These are phyloP conservation scores for Baryphthengus martii DNA, from an alignment of 2,113 vertebrate species.

Conservation along the genomic window DNA sequence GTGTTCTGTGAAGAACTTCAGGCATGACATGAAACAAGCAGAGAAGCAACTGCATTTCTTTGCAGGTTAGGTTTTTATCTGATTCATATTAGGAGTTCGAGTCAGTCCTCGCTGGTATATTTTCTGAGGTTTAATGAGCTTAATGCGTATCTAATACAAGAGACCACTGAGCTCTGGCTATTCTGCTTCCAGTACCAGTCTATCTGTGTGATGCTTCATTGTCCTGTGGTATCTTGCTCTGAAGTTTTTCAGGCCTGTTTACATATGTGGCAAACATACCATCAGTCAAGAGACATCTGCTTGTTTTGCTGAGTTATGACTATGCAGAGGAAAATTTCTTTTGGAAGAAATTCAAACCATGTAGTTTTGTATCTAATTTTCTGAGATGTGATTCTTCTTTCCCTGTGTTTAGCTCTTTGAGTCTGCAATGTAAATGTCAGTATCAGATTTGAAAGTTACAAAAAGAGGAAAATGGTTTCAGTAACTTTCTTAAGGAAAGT, in stretches of 20 bases:
- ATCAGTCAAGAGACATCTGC: background rate
- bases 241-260: background rate
- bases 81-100: background rate
- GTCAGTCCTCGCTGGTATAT: background rate
- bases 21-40: accelerated
- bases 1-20: background rate
- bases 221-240: background rate
- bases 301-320: background rate
- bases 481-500: background rate
- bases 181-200: background rate
- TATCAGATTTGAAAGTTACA: background rate
- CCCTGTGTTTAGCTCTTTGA: background rate
- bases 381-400: background rate
- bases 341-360: background rate
- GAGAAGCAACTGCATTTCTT: background rate
- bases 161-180: background rate
- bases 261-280: background rate
- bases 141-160: background rate
- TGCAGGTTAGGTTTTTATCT: background rate
- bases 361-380: background rate
- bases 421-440: background rate
- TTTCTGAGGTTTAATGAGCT: background rate
- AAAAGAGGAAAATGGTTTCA: background rate
- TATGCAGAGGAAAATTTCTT: background rate
- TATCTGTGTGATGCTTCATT: accelerated